phyloP scores from a whole-genome alignment of 2,113 vertebrate genomes.

The Daboia siamensis region DNA sequence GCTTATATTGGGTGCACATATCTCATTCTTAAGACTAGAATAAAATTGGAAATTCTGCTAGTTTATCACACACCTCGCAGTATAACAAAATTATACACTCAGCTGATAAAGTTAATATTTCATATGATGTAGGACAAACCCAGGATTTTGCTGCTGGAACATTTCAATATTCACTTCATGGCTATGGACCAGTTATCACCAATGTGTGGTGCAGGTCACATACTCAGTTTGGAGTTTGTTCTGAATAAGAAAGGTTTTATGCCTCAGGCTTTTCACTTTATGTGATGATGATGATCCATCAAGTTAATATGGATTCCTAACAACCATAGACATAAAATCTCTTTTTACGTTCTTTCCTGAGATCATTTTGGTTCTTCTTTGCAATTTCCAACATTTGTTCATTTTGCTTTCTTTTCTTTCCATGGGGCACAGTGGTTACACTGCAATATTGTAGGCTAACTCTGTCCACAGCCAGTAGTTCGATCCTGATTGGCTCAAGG shows the following conservation, averaged over 20 bases:
- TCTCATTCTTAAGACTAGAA: background rate
- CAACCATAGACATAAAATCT: background rate
- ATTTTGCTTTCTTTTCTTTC: background rate
- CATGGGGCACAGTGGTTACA: background rate
- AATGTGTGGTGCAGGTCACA: background rate
- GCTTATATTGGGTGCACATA: background rate
- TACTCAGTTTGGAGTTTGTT: background rate
- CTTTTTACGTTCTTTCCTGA: background rate
- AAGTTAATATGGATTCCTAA: background rate
- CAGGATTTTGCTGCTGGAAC: background rate
- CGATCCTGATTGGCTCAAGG: too few relatives aligned
- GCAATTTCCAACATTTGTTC: background rate
- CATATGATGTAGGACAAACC: background rate
- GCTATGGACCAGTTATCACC: background rate
- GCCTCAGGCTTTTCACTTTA: background rate
- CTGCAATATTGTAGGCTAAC: too few relatives aligned
- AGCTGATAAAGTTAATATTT: background rate
- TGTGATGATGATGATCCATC: background rate
- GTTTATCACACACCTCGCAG: background rate
- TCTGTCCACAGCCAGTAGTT: too few relatives aligned
- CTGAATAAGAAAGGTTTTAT: background rate
- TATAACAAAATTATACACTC: background rate
- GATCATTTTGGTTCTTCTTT: background rate
- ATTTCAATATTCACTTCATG: background rate
- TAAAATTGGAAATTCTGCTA: background rate